A percentile compares a stretch with the other conserved stretches of the same genome.
These are phyloP conservation scores for Spea hammondii DNA, from an alignment of 2,797 vertebrate genomes.

Conservation along the genomic window DNA sequence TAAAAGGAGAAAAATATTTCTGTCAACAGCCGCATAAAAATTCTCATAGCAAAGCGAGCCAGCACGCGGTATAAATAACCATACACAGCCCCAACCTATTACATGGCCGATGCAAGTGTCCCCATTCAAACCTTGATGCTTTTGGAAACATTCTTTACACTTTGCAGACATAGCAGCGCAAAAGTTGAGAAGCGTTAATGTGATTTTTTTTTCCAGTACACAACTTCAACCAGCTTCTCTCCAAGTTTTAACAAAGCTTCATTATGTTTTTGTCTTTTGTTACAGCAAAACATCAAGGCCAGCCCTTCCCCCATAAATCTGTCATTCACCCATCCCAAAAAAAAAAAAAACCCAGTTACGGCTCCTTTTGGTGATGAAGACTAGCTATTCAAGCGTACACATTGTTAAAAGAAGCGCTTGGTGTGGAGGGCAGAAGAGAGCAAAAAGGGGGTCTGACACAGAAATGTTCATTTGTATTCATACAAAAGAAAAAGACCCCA, in stretches of 20 bases:
- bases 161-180: neutral
- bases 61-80: neutral
- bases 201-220: neutral
- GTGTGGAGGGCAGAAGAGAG: neutral
- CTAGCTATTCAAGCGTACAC: slow-evolving; percentile 25
- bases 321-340: slow-evolving; percentile 22
- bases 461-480: neutral
- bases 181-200: neutral
- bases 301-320: slow-evolving; percentile 25
- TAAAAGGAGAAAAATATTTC: slow-evolving; percentile 9
- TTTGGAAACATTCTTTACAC: neutral
- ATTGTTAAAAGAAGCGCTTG: slow-evolving; percentile 22
- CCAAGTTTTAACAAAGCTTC: neutral
- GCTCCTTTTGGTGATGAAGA: neutral
- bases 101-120: neutral
- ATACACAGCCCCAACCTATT: neutral
- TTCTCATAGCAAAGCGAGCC: neutral
- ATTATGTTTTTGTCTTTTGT: neutral
- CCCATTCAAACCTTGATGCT: neutral
- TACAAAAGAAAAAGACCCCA: neutral
- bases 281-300: neutral
- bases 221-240: neutral
- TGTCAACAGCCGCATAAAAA: slow-evolving; percentile 2
- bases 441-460: neutral
- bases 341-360: neutral